Evolutionary conservation across 2,113 vertebrate species (phyloP).

Genomic region (Morone chrysops): DNA sequence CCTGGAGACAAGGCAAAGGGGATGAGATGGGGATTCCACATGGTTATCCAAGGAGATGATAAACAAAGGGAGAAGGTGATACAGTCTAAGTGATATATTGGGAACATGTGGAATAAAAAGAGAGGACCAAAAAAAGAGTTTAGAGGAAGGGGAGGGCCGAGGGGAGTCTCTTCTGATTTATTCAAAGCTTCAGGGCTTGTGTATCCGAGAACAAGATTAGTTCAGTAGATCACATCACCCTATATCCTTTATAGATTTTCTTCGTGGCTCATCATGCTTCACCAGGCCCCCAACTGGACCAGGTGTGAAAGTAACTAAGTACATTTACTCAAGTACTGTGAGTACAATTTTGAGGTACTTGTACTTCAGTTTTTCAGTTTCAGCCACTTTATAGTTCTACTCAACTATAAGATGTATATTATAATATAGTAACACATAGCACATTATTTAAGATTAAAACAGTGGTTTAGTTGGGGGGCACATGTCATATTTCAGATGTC

Average conservation of each 20-base stretch:
- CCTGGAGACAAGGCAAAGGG: constrained; percentile 89
- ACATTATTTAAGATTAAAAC: too few species aligned
- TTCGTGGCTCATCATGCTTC: constrained; percentile 27
- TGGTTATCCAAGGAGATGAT: constrained; percentile 90
- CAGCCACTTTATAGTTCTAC: neutral
- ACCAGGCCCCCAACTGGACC: neutral
- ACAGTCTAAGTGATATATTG: constrained; percentile 94
- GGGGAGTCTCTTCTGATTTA: constrained; percentile 82
- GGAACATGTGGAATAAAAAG: constrained; percentile 85
- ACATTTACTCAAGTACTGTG: neutral
- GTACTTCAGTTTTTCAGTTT: neutral
- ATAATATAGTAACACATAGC: too few species aligned
- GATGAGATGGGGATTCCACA: constrained; percentile 98
- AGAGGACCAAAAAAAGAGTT: constrained; percentile 49
- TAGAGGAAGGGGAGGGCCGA: constrained; percentile 57
- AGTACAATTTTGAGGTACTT: neutral
- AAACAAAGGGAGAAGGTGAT: constrained; percentile 90
- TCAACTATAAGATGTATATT: too few species aligned
- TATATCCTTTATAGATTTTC: constrained; percentile 75
- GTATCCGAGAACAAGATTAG: constrained; percentile 83
- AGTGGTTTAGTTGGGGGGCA: too few species aligned
- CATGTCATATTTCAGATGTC: too few species aligned
- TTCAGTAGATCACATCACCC: constrained; percentile 84
- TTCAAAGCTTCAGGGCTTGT: constrained; percentile 77
- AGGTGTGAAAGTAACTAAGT: neutral